Base-by-base conservation (phyloP, 2,888 invertebrate genomes). In the Strigamia crassipes region DNA sequence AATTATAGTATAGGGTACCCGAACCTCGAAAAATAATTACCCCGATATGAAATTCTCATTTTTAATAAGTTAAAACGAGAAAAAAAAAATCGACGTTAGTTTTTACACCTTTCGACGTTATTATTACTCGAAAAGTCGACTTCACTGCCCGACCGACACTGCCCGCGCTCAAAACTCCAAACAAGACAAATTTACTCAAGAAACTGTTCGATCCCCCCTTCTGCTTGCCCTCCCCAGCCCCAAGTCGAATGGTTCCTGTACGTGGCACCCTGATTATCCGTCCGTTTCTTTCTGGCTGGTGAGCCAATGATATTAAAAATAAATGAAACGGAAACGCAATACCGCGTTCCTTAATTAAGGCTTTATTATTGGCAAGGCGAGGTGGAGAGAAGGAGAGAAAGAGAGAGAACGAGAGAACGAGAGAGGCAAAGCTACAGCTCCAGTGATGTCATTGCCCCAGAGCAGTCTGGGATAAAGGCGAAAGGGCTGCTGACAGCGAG, bases 301-400 rank as follows among this genome's bases (percentile, higher is more conserved):
- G 34, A 77, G 77, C 34, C 77, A 77, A 77, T 77, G 77, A 77
- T 77, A 77, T 77, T 77, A 79, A 79, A 79, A 79, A 79, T 79
- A 79, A 79, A 79, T 79, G 79, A 79, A 79, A 79, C 79, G 79
- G 79, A 79, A 79, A 42, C 23, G 79, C 79, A 79, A 41, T 79
- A 38, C 79, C 42, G 15, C 79, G 41, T 79, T 79, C 42, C 79
- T 79, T 79, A 79, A 79, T 79, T 79, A 79, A 79, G 42, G 79
- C 41, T 79, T 79, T 38, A 79, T 77, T 79, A 79, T 79, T 79
- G 79, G 38, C n/a, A 27, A 27, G 23, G 42, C 3, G 79, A 18
- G 38, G 79, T 42, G 15, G 23, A 34, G 77, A 27, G n/a, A n/a
- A n/a, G n/a, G n/a, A n/a, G n/a, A n/a, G n/a, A n/a, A 3, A 27